phyloP scores from a whole-genome alignment of 2,888 invertebrate species.

The Phasia obesa region DNA sequence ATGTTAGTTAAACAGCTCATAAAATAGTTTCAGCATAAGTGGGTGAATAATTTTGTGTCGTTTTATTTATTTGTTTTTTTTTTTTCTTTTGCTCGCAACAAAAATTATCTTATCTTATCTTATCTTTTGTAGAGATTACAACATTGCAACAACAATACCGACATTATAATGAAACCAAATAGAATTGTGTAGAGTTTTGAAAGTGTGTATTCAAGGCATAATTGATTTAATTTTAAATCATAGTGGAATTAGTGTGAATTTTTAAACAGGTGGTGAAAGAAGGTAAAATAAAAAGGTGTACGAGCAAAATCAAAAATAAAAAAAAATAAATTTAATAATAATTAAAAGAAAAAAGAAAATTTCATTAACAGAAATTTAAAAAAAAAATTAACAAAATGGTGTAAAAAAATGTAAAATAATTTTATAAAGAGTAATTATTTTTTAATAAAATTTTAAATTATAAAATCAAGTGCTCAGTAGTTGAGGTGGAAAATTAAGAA shows the following conservation, averaged over 20 bases:
- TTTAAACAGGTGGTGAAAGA: constrained; percentile 76
- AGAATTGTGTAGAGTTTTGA: neutral
- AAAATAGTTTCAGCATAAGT: constrained; percentile 22
- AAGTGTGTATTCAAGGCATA: neutral
- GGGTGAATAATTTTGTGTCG: constrained; percentile 39
- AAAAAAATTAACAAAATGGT: neutral
- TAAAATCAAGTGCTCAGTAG: too few relatives aligned
- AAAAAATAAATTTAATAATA: neutral
- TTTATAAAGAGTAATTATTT: too few relatives aligned
- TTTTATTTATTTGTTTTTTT: constrained; percentile 23
- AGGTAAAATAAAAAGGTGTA: constrained; percentile 73
- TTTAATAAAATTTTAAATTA: too few relatives aligned
- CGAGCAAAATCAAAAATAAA: neutral
- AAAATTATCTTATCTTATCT: constrained; percentile 71
- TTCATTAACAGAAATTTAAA: neutral
- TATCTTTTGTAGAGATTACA: constrained; percentile 69
- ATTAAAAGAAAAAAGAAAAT: constrained; percentile 1
- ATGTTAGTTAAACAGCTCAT: neutral
- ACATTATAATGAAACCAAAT: constrained; percentile 8
- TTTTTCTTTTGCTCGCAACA: constrained; percentile 7
- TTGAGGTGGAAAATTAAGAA: too few relatives aligned
- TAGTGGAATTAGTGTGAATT: constrained; percentile 75
- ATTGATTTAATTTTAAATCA: constrained; percentile 63
- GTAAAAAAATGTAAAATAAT: neutral
- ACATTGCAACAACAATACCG: constrained; percentile 18